Conservation (phyloP, 2,113 vertebrate species). For the Aplodontia rufa region DNA sequence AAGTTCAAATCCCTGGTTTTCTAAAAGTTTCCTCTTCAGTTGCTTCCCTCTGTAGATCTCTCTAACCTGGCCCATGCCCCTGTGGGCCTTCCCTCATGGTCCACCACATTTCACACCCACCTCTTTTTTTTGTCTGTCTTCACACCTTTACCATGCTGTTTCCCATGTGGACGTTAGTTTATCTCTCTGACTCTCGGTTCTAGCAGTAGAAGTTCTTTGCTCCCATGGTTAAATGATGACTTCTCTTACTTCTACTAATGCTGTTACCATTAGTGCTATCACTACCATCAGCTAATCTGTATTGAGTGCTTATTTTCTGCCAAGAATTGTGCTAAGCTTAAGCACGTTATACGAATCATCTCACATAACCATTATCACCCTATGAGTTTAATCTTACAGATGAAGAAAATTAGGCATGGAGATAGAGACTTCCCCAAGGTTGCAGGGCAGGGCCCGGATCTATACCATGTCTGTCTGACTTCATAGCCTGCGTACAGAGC, state of each 20-base stretch:
- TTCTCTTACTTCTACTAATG: background rate
- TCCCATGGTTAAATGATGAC: background rate
- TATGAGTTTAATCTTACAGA: background rate
- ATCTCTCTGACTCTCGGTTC: background rate
- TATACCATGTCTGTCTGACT: background rate
- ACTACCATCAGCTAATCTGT: background rate
- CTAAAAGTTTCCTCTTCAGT: background rate
- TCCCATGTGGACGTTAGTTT: background rate
- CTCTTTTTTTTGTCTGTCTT: background rate
- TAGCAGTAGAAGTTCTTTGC: conserved; percentile 1
- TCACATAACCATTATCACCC: background rate
- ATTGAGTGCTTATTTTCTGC: background rate
- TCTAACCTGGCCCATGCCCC: background rate
- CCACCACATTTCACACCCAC: background rate
- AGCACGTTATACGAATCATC: background rate
- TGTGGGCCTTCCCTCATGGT: background rate
- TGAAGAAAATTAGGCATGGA: background rate
- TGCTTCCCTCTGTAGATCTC: background rate
- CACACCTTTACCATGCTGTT: background rate
- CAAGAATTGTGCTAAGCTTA: background rate
- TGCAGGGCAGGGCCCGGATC: background rate
- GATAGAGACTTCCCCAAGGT: background rate
- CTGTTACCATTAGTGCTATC: background rate
- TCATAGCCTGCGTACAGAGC: background rate
- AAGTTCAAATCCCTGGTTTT: background rate